A percentile compares a stretch with the other conserved stretches of the same genome.
Conservation (phyloP, 2,888 invertebrate genomes). For the Fragum whitleyi region DNA sequence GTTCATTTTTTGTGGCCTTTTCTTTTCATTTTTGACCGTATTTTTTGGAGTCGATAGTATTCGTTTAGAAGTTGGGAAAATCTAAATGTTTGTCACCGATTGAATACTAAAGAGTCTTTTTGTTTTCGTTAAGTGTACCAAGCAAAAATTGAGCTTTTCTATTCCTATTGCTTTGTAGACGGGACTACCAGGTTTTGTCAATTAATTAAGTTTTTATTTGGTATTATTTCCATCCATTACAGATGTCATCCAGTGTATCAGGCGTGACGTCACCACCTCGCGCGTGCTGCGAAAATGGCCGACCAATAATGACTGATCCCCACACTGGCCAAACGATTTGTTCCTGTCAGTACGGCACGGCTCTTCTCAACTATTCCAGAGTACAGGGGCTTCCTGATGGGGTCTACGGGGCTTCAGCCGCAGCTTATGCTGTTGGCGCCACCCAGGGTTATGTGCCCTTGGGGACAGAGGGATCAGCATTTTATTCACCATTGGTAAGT, state of each 20-base stretch:
- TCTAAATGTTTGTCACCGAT: too few species aligned
- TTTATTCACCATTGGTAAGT: slow-evolving; percentile 97
- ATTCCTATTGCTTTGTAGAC: too few species aligned
- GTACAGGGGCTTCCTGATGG: slow-evolving; percentile 87
- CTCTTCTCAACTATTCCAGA: slow-evolving; percentile 89
- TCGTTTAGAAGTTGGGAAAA: too few species aligned
- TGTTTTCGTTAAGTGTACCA: too few species aligned
- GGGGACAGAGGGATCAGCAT: slow-evolving; percentile 91
- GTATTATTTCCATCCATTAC: slow-evolving; percentile 31
- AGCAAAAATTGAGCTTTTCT: too few species aligned
- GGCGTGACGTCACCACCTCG: slow-evolving; percentile 69
- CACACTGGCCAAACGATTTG: slow-evolving; percentile 84
- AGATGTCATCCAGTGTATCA: slow-evolving; percentile 73
- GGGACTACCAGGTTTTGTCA: too few species aligned
- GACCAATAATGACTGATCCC: slow-evolving; percentile 86
- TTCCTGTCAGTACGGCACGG: slow-evolving; percentile 89
- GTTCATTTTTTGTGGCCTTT: too few species aligned
- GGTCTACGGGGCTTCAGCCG: slow-evolving; percentile 82
- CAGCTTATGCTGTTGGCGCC: slow-evolving; percentile 79
- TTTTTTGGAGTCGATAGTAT: too few species aligned
- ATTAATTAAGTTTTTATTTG: too few species aligned
- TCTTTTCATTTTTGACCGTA: too few species aligned
- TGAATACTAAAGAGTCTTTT: too few species aligned
- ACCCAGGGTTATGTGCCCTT: slow-evolving; percentile 84
- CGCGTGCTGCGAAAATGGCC: slow-evolving; percentile 95